Evolutionary conservation across 2,797 vertebrate genomes (phyloP), one percentile per base, ranked within the genome.

Genomic region (Coilia nasus): DNA sequence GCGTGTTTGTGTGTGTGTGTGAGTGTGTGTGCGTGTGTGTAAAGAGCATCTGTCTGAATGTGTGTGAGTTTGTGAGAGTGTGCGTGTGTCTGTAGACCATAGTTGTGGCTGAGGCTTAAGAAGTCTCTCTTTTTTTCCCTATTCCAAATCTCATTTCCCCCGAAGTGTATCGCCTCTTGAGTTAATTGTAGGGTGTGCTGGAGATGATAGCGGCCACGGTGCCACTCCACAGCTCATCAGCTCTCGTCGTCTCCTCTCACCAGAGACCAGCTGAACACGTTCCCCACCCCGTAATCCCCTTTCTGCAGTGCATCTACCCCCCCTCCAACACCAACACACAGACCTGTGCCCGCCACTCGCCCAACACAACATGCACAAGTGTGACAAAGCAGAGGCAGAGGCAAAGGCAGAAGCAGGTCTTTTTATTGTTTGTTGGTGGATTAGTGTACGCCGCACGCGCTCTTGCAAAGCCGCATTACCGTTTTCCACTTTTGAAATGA

Each of bases 101-200:
- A 6, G 12, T 28, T 12, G 64, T 67, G 25, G 25, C 28, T 14
- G 0, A 60, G 83, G 85, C 85, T 87, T 83, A 89, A 86, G 60
- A 54, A 84, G 44, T 86, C 50, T 35, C 84, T 86, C 88, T 89
- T 71, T 17, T 31, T 71, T 15, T 71, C 6, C 17, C 15, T 35
- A 35, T 75, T 75, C 14, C 84, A 62, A 81, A 41, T 50, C 89
- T 87, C 88, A 89, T 85, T 89, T 83, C 89, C 60, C 82, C 86
- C 2, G 85, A 87, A 83, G 83, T 71, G 71, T 85, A 87, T 85
- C 84, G 35, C 85, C 87, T 89, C 90, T 90, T 50, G 81, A 90
- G 87, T 89, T 90, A 89, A 90, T 89, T 90, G 90, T 67, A 81
- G 87, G 84, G 88, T 88, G 87, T 82, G 75, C 84, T 41, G 81